Conservation (phyloP, 2,113 vertebrate genomes). For the Setophaga kirtlandii region DNA sequence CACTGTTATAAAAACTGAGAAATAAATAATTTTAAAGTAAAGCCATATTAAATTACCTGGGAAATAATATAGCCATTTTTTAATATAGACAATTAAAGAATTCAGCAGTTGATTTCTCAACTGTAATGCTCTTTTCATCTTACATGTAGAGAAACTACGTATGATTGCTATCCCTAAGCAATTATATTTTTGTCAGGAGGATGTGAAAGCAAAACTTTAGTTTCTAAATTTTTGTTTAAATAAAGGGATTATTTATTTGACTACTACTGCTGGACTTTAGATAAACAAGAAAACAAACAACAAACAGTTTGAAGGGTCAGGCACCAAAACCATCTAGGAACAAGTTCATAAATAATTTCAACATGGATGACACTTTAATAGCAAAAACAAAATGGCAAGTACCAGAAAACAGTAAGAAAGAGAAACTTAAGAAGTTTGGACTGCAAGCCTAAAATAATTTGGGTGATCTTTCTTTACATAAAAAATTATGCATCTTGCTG, state of each 20-base stretch:
- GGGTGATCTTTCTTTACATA: background rate
- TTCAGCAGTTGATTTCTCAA: background rate
- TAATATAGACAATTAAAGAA: background rate
- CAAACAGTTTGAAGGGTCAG: background rate
- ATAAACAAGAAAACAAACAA: background rate
- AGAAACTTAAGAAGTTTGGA: background rate
- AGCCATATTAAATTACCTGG: background rate
- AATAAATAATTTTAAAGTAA: background rate
- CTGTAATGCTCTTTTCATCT: background rate
- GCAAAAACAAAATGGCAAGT: background rate
- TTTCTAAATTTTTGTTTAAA: background rate
- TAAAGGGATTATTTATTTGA: background rate
- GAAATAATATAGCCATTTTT: background rate
- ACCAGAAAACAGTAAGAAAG: background rate
- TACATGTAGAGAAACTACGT: fast-evolving
- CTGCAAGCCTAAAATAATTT: background rate
- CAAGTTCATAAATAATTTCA: background rate
- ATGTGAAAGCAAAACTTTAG: background rate
- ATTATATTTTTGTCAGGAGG: background rate
- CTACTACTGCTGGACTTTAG: background rate
- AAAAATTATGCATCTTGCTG: background rate
- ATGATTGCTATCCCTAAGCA: background rate
- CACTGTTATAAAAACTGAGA: background rate
- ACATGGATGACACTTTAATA: background rate
- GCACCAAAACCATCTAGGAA: background rate